Percentiles rank a stretch among this genome's conserved stretches.
phyloP scores from a whole-genome alignment of 2,888 invertebrate genomes.

The Chymomyza procnemis region DNA sequence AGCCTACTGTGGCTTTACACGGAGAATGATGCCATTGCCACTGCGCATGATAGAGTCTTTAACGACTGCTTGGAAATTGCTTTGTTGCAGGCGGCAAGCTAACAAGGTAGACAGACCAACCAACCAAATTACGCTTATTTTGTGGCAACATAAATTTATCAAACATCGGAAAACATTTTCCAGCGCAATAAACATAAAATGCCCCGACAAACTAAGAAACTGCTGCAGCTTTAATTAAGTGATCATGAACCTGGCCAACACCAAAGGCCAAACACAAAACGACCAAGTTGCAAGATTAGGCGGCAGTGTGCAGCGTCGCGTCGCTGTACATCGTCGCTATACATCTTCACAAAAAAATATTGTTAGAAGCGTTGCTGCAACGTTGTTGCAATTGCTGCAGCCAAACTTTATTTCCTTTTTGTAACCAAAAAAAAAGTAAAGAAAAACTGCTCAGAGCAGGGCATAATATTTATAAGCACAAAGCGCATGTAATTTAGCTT shows the following conservation, averaged over 20 bases:
- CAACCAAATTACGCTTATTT: constrained; percentile 71
- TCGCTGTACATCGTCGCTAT: constrained; percentile 18
- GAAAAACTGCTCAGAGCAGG: background rate
- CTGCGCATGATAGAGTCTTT: background rate
- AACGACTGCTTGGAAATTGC: background rate
- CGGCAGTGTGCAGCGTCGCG: constrained; percentile 37
- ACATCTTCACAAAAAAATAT: constrained; percentile 52
- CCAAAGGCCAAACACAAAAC: constrained; percentile 45
- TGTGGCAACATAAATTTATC: constrained; percentile 64
- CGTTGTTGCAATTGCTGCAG: background rate
- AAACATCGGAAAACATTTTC: constrained; percentile 49
- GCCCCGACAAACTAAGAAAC: constrained; percentile 4
- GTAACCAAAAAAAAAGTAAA: too few species aligned
- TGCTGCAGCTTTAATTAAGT: constrained; percentile 63
- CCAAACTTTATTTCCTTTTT: constrained; percentile 18
- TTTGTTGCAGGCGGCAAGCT: constrained; percentile 17
- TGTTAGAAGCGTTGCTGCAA: constrained; percentile 49
- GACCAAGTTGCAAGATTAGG: constrained; percentile 56
- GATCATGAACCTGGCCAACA: constrained; percentile 61
- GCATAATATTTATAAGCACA: constrained; percentile 15
- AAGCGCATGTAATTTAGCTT: constrained; percentile 65
- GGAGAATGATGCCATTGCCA: too few species aligned
- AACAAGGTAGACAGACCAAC: constrained; percentile 20
- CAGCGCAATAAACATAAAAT: constrained; percentile 37
- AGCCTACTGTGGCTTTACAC: too few species aligned